Evolutionary conservation across 1,140 invertebrate species (phyloP), one percentile per base, ranked within the genome.

Genomic region (Penaeus vannamei): DNA sequence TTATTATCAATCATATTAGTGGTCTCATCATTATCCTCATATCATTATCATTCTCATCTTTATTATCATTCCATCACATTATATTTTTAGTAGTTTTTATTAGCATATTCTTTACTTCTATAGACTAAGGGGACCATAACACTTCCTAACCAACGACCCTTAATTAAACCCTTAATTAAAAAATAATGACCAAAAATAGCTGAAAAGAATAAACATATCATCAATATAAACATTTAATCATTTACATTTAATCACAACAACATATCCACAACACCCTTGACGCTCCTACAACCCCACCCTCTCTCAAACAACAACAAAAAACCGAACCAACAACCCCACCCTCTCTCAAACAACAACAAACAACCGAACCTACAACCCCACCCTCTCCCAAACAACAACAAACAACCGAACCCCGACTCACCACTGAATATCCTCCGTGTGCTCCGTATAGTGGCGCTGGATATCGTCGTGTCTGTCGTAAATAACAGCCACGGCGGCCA

Each of bases 391-490:
- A 29, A 60, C 81, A 83, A 83, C 81, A 83, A 83, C 81, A 83
- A 29, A 83, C 81, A 83, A 29, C 7, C 81, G 61, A 7, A 60
- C 2, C 0, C n/a, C 76, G 82, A 53, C 92, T 92, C 91, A 94
- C 94, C 94, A 95, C 92, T 94, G 95, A 90, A 99, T 98, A 92
- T 99, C 98, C 93, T 98, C 97, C 0, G 97, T 98, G 92, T 99
- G 98, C 7, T 97, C 98, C 17, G 95, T 95, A 92, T 99, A 99
- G 93, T 99, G 98, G 86, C 98, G 94, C 93, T 99, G 98, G 4
- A 95, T 95, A 91, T 98, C 96, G 93, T 98, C 97, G 90, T 98
- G 96, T 80, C 96, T 94, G 93, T 99, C 97, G 92, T 97, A 97
- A 92, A 99, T 95, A 19, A 99, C 96, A 0, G 97, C 98, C 2